Evolutionary conservation across 2,888 invertebrate species (phyloP).

Genomic region (Apodemia zela): DNA sequence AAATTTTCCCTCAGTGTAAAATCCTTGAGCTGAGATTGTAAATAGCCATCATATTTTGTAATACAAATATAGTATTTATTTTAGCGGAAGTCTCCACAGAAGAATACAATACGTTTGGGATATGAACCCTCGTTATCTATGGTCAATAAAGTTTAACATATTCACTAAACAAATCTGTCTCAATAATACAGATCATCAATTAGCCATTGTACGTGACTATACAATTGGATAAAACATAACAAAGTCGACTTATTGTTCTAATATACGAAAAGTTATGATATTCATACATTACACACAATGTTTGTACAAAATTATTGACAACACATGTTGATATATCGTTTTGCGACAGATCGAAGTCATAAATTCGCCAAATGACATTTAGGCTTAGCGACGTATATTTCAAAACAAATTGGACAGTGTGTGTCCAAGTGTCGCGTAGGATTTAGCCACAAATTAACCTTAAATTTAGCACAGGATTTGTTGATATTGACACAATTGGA

Average conservation of each 20-base stretch:
- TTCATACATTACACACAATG: constrained; percentile 7
- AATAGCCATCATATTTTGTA: too few species aligned
- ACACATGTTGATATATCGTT: constrained; percentile 44
- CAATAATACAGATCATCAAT: neutral
- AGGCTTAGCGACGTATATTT: constrained; percentile 42
- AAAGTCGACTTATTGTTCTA: neutral
- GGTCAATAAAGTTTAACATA: too few species aligned
- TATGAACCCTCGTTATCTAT: too few species aligned
- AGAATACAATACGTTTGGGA: too few species aligned
- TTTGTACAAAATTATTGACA: constrained; percentile 41
- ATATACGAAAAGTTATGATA: constrained; percentile 9
- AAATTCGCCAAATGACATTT: constrained; percentile 44
- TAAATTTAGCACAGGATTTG: neutral
- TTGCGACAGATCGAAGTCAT: constrained; percentile 46
- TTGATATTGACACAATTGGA: constrained; percentile 1
- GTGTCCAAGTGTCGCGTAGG: constrained; percentile 9
- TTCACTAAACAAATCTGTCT: too few species aligned
- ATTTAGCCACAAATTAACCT: constrained; percentile 14
- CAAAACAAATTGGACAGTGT: constrained; percentile 14
- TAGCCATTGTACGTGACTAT: neutral
- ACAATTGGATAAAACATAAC: neutral
- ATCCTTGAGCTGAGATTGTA: too few species aligned
- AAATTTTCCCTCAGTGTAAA: too few species aligned
- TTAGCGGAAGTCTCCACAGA: too few species aligned
- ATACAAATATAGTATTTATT: too few species aligned